Base-by-base conservation (phyloP, 37 sponge, comb jelly and placozoan genomes). In the Diacarnus erythraeanus region DNA sequence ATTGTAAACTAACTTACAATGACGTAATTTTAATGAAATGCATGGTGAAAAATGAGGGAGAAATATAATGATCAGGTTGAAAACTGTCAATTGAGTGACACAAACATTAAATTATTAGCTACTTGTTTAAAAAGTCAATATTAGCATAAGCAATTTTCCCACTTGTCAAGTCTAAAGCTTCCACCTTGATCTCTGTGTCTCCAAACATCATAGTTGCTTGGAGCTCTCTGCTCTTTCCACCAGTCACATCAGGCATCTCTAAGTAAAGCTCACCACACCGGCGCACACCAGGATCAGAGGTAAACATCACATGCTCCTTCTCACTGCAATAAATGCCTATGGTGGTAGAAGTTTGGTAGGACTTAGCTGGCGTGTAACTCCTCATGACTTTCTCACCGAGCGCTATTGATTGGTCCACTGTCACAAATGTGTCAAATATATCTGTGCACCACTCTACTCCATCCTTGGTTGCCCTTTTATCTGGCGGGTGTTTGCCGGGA, bases 391-490 rank as follows among this genome's bases (percentile, higher is more conserved):
- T 77, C 66, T 94, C 78, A 17, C 87, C 91, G 2, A 83, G 81
- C 3, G 95, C 51, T 3, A 94, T 58, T 1, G 89, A 75, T 68
- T 94, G 91, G 38, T 87, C 91, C 17, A 74, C 75, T 6, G 25
- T 54, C 59, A 94, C 95, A 61, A 84, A 94, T 0, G 88, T 79
- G 73, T 94, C 95, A 75, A 94, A 94, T 12, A 94, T 60, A 36
- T 90, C 91, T 9, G 95, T 90, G 57, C 95, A 94, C 95, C 95
- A 94, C 27, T 83, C 86, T 12, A 66, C 40, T 26, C 88, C 88
- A 36, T 89, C 91, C 42, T 94, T 94, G 20, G 27, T 25, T 30
- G 86, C 79, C 47, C 75, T 51, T 58, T 94, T 94, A 36, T 90
- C 79, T 60, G 77, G 59, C 0, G 95, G 95, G 80, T 94, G 95